phyloP scores from a whole-genome alignment of 2,113 vertebrate species.

The Cebidichthys violaceus region DNA sequence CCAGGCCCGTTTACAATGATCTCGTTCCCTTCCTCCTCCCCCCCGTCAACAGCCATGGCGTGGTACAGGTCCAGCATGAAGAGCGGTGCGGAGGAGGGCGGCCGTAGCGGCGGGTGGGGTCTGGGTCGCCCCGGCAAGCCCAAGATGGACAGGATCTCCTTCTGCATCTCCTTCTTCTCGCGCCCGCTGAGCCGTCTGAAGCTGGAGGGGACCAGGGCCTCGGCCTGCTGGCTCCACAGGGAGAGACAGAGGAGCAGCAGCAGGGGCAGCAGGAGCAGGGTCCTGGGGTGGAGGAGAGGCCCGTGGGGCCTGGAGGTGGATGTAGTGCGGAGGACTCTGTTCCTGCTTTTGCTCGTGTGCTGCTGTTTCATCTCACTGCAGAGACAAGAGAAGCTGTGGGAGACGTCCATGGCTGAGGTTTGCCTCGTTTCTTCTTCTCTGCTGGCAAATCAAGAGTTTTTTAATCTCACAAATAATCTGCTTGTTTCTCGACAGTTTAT shows the following conservation, averaged over 20 bases:
- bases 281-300: constrained; percentile 41
- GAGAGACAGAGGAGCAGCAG: constrained; percentile 76
- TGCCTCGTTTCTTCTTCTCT: neutral
- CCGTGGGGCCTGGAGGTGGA: neutral
- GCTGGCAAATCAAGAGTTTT: neutral
- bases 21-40: constrained; percentile 75
- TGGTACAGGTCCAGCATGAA: constrained; percentile 97
- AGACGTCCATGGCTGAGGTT: constrained; percentile 30
- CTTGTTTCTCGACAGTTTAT: neutral
- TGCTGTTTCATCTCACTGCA: constrained; percentile 20
- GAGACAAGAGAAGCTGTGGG: constrained; percentile 25
- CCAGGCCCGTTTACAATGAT: constrained; percentile 55
- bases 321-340: neutral
- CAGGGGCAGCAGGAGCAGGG: constrained; percentile 63
- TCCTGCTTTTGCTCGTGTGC: neutral
- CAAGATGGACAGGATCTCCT: constrained; percentile 92
- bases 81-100: constrained; percentile 91
- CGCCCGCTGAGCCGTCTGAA: constrained; percentile 88
- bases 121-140: constrained; percentile 87
- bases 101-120: constrained; percentile 82
- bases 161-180: constrained; percentile 93
- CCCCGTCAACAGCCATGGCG: constrained; percentile 87
- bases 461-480: neutral
- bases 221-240: constrained; percentile 79
- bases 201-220: constrained; percentile 85